Percentiles rank a stretch among this genome's conserved stretches.
These are phyloP conservation scores for Bagarius yarrelli DNA, from an alignment of 2,113 vertebrate species.

Conservation along the genomic window DNA sequence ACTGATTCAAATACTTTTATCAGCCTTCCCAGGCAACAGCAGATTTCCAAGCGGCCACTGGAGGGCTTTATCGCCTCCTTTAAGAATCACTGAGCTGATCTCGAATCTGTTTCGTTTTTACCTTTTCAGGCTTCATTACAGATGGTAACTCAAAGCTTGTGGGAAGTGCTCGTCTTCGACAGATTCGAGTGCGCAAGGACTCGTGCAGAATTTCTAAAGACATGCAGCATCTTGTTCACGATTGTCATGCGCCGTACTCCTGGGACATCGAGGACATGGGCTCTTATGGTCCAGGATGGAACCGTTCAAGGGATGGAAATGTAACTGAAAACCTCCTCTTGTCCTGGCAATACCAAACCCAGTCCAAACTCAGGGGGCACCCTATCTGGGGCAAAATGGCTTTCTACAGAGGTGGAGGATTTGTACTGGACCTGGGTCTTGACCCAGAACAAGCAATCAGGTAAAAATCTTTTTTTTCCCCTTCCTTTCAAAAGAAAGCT, in stretches of 20 bases:
- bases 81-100: neutral
- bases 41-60: no score
- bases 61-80: no score
- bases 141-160: constrained; percentile 92
- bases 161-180: constrained; percentile 83
- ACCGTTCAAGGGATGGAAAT: constrained; percentile 51
- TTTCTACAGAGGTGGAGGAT: constrained; percentile 88
- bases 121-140: constrained; percentile 84
- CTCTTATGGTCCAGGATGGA: constrained; percentile 81
- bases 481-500: no score
- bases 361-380: constrained; percentile 70
- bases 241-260: constrained; percentile 80
- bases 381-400: constrained; percentile 80
- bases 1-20: no score
- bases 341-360: constrained; percentile 83
- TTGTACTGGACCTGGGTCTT: constrained; percentile 78
- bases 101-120: neutral
- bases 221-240: constrained; percentile 61
- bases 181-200: constrained; percentile 80
- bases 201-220: constrained; percentile 70
- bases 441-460: constrained; percentile 75
- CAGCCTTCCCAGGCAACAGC: no score
- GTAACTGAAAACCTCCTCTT: constrained; percentile 54
- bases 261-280: constrained; percentile 81
- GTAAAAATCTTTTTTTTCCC: constrained; percentile 49